A percentile compares a stretch with the other conserved stretches of the same genome.
Evolutionary conservation across 2,888 invertebrate genomes (phyloP).

Genomic region (Chymomyza fuscimana): DNA sequence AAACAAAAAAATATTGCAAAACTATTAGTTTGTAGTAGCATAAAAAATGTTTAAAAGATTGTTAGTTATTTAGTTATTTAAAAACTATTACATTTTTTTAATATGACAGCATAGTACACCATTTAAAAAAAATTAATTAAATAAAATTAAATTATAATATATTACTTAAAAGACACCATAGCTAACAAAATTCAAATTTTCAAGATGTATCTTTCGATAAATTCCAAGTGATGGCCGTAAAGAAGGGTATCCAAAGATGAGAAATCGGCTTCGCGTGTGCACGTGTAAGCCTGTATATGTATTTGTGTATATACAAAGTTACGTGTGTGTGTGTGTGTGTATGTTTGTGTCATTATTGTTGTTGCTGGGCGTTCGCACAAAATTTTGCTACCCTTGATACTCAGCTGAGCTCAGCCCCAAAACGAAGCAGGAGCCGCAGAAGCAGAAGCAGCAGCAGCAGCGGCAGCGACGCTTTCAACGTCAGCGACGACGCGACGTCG

Average conservation of each 20-base stretch:
- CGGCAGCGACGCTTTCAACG: slow-evolving; percentile 1
- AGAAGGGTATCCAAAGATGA: neutral
- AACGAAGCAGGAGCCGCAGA: neutral
- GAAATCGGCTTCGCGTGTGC: slow-evolving; percentile 4
- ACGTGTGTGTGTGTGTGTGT: slow-evolving; percentile 14
- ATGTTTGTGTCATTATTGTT: slow-evolving; percentile 17
- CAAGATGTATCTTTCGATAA: too few species aligned
- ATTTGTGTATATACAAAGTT: slow-evolving; percentile 15
- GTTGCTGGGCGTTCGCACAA: slow-evolving; percentile 54
- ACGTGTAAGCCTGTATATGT: slow-evolving; percentile 28
- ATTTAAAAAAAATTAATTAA: too few species aligned
- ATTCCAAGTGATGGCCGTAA: neutral
- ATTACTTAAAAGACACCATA: too few species aligned
- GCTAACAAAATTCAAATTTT: too few species aligned
- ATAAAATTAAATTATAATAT: too few species aligned
- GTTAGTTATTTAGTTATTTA: too few species aligned
- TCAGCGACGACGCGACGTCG: neutral
- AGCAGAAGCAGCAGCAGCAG: too few species aligned
- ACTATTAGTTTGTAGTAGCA: too few species aligned
- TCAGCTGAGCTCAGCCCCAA: slow-evolving; percentile 18
- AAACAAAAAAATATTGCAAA: too few species aligned
- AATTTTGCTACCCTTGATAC: slow-evolving; percentile 72
- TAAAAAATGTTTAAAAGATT: too few species aligned
- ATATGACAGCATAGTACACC: too few species aligned
- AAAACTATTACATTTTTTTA: too few species aligned